These are phyloP conservation scores for Pseudococcus longispinus DNA, from an alignment of 2,888 invertebrate genomes.

Conservation along the genomic window DNA sequence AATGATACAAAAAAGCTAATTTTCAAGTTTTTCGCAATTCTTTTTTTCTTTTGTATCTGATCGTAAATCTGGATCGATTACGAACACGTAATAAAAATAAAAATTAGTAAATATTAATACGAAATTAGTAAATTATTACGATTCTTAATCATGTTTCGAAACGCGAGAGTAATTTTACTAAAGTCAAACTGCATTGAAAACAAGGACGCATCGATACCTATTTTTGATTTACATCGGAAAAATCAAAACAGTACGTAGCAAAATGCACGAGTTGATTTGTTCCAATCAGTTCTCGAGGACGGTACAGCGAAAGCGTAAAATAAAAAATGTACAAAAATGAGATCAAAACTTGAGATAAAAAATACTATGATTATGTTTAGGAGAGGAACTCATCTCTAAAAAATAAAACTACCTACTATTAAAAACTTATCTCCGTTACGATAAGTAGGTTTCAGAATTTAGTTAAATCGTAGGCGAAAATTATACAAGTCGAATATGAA, in stretches of 20 bases:
- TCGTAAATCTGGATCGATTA: no score
- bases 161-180: neutral
- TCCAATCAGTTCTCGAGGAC: neutral
- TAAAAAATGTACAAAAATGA: neutral
- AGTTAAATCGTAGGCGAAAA: no score
- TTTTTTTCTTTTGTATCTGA: no score
- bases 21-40: no score
- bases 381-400: neutral
- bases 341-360: conserved; percentile 1
- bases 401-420: neutral
- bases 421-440: neutral
- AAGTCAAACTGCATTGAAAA: neutral
- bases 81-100: no score
- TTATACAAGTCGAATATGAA: no score
- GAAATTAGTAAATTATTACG: neutral
- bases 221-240: neutral
- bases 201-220: neutral
- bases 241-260: neutral
- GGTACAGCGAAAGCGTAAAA: neutral
- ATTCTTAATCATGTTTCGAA: neutral
- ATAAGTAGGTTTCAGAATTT: neutral
- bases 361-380: neutral
- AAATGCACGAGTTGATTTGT: neutral
- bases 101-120: neutral
- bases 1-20: no score